Percentiles rank a stretch among this genome's conserved stretches.
phyloP scores from a whole-genome alignment of 2,797 vertebrate species.

The Mastacembelus armatus region DNA sequence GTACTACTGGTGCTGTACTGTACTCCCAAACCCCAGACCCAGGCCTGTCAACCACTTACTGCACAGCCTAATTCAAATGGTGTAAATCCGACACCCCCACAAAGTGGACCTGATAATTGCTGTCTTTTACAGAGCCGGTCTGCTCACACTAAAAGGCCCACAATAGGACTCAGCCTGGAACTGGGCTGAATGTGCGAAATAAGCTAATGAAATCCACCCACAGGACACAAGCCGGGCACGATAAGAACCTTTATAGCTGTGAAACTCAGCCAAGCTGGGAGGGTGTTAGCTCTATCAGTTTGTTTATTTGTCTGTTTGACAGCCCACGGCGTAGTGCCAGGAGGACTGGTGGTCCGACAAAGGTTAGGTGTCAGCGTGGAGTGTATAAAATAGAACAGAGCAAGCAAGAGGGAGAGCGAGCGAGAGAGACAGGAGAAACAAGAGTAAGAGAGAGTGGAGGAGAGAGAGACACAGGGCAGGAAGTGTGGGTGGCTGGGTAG shows the following conservation, averaged over 20 bases:
- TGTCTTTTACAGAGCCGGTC: constrained; percentile 71
- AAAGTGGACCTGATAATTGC: constrained; percentile 78
- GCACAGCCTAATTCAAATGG: constrained; percentile 69
- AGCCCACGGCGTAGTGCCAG: constrained; percentile 63
- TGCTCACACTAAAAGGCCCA: constrained; percentile 72
- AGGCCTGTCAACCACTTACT: constrained; percentile 55
- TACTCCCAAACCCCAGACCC: constrained; percentile 44
- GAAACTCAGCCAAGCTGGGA: constrained; percentile 70
- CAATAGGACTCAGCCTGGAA: constrained; percentile 76
- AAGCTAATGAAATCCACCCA: constrained; percentile 82
- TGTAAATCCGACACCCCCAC: constrained; percentile 73
- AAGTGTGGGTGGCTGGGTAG: constrained; percentile 81
- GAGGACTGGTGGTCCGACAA: constrained; percentile 71
- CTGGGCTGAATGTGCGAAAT: constrained; percentile 76
- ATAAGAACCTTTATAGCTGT: constrained; percentile 79
- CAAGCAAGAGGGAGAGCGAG: constrained; percentile 34
- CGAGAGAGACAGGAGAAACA: constrained; percentile 43
- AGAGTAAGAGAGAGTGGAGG: constrained; percentile 57
- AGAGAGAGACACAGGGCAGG: constrained; percentile 77
- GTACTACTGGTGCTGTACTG: constrained; percentile 15
- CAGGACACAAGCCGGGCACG: constrained; percentile 76
- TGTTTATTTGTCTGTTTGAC: constrained; percentile 78
- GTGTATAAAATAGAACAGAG: constrained; percentile 70
- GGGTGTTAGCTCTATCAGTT: constrained; percentile 67
- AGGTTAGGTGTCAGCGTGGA: constrained; percentile 74